Percentiles rank a stretch among this genome's conserved stretches.
phyloP scores from a whole-genome alignment of 2,113 vertebrate genomes.

The Acanthochromis polyacanthus region DNA sequence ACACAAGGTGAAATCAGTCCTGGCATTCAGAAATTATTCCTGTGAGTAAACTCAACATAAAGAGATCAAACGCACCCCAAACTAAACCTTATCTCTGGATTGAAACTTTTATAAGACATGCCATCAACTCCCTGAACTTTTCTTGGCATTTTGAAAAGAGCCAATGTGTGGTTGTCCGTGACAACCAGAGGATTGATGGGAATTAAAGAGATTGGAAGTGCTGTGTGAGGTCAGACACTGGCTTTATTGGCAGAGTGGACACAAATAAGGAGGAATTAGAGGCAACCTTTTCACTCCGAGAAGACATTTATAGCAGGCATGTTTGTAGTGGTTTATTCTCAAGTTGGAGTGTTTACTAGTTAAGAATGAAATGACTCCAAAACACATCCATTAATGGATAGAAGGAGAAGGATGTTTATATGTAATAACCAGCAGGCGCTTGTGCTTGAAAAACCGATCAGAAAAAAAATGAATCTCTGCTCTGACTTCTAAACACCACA shows the following conservation, averaged over 20 bases:
- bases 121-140: neutral
- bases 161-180: neutral
- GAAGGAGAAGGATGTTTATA: too few relatives aligned
- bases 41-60: neutral
- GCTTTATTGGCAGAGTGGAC: neutral
- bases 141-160: neutral
- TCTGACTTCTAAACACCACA: neutral
- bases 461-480: neutral
- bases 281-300: neutral
- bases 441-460: neutral
- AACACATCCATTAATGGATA: slow-evolving; percentile 1
- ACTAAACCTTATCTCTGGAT: slow-evolving; percentile 22
- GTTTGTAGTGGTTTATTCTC: slow-evolving; percentile 21
- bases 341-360: slow-evolving; percentile 40
- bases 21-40: neutral
- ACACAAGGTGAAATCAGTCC: neutral
- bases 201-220: slow-evolving; percentile 8
- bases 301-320: neutral
- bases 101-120: slow-evolving; percentile 16
- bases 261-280: neutral
- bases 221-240: slow-evolving; percentile 11
- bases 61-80: neutral
- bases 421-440: too few relatives aligned
- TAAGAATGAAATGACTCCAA: neutral
- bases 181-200: neutral